phyloP scores from a whole-genome alignment of 2,113 vertebrate genomes.

The Aspidoscelis tigris region DNA sequence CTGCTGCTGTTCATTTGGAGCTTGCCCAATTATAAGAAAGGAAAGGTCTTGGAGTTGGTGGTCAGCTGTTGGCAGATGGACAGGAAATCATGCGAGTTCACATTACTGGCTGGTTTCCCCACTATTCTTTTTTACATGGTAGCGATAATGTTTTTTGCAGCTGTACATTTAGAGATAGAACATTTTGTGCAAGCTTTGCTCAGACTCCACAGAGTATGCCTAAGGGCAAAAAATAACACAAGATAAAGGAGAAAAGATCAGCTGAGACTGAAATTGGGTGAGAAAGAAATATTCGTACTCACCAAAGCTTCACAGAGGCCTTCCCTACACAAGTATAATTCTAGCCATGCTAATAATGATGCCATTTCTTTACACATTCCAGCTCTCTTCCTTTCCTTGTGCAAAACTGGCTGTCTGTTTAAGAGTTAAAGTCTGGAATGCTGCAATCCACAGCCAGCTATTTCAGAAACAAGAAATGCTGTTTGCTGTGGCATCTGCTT shows the following conservation, averaged over 20 bases:
- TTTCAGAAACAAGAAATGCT: background rate
- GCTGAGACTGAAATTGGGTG: background rate
- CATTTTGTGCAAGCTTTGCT: too few relatives aligned
- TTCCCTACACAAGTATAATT: background rate
- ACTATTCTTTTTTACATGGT: too few relatives aligned
- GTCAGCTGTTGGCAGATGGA: too few relatives aligned
- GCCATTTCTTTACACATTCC: background rate
- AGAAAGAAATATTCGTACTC: background rate
- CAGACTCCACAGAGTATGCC: too few relatives aligned
- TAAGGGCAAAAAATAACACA: too few relatives aligned
- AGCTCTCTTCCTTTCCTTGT: background rate
- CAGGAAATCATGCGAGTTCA: too few relatives aligned
- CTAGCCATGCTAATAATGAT: background rate
- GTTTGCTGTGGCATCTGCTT: slow-evolving; percentile 37
- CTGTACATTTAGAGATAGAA: too few relatives aligned
- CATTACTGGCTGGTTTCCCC: too few relatives aligned
- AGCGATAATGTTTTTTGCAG: too few relatives aligned
- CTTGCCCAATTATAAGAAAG: too few relatives aligned
- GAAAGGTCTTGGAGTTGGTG: too few relatives aligned
- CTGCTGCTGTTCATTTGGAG: too few relatives aligned
- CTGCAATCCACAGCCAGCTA: slow-evolving; percentile 36
- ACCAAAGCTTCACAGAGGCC: background rate
- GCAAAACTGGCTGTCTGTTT: rapidly evolving
- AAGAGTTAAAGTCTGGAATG: slow-evolving; percentile 31
- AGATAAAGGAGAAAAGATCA: background rate